Evolutionary conservation across 2,113 vertebrate species (phyloP).

Genomic region (Raja brachyura): DNA sequence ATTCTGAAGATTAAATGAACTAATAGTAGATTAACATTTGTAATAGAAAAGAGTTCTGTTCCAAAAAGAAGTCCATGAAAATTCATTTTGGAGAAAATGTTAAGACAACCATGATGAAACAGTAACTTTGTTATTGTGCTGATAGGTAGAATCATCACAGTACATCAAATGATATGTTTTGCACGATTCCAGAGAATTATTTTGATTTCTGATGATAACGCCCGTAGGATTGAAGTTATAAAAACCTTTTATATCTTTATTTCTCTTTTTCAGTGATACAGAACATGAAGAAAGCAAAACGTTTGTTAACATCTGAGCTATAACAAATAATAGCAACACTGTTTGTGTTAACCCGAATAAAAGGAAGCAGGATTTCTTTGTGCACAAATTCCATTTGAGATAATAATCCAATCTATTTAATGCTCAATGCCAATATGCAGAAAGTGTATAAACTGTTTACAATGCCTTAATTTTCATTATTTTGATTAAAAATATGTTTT

Average conservation of each 20-base stretch:
- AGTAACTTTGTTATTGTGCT: too few species aligned
- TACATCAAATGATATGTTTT: neutral
- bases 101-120: too few species aligned
- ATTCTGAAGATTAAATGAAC: neutral
- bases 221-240: neutral
- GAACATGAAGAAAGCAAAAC: constrained; percentile 67
- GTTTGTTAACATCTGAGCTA: constrained; percentile 57
- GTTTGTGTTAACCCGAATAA: neutral
- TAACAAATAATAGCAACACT: constrained; percentile 43
- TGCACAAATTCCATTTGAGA: neutral
- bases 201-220: neutral
- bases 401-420: neutral
- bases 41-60: neutral
- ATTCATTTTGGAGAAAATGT: neutral
- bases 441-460: neutral
- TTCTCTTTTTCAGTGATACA: constrained; percentile 58
- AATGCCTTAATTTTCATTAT: neutral
- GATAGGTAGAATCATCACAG: neutral
- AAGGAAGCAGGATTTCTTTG: too few species aligned
- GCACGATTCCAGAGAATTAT: neutral
- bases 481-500: neutral
- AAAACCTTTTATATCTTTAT: neutral
- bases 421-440: neutral
- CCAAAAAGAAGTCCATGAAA: neutral
- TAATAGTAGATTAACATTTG: neutral